These are phyloP conservation scores for Collichthys lucidus DNA, from an alignment of 2,113 vertebrate species.

Conservation along the genomic window DNA sequence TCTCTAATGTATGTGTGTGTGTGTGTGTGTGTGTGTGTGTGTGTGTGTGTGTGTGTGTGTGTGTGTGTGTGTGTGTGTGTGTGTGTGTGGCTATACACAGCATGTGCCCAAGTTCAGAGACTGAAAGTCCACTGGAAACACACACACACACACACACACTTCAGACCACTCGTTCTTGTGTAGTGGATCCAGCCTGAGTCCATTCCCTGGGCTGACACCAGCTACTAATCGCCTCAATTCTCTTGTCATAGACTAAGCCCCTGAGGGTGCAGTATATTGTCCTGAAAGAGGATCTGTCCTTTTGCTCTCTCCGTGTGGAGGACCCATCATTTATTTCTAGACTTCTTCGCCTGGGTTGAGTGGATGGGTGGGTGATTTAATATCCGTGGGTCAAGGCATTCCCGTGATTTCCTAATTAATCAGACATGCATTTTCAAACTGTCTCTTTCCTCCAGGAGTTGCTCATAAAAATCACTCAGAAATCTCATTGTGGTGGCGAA, in stretches of 20 bases:
- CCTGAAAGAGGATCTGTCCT: conserved; percentile 39
- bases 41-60: background rate
- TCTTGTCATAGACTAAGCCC: conserved; percentile 26
- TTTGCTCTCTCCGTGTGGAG: conserved; percentile 19
- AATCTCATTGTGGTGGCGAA: background rate
- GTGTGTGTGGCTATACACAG: background rate
- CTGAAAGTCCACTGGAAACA: conserved; percentile 8
- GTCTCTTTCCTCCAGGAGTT: background rate
- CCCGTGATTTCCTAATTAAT: background rate
- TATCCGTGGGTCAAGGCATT: background rate
- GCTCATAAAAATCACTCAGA: background rate
- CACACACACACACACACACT: conserved; percentile 26
- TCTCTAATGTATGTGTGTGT: background rate
- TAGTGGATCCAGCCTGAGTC: conserved; percentile 27
- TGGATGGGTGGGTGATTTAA: background rate
- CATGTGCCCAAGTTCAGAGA: conserved; percentile 2
- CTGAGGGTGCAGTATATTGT: conserved; percentile 19
- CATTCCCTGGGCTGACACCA: conserved; percentile 40
- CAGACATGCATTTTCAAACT: background rate
- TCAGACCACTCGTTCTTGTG: conserved; percentile 33
- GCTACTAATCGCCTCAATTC: conserved; percentile 47
- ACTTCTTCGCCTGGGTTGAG: background rate
- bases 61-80: background rate
- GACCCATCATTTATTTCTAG: conserved; percentile 10
- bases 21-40: background rate